phyloP scores from a whole-genome alignment of 2,797 vertebrate genomes.

The Macrochelys suwanniensis region DNA sequence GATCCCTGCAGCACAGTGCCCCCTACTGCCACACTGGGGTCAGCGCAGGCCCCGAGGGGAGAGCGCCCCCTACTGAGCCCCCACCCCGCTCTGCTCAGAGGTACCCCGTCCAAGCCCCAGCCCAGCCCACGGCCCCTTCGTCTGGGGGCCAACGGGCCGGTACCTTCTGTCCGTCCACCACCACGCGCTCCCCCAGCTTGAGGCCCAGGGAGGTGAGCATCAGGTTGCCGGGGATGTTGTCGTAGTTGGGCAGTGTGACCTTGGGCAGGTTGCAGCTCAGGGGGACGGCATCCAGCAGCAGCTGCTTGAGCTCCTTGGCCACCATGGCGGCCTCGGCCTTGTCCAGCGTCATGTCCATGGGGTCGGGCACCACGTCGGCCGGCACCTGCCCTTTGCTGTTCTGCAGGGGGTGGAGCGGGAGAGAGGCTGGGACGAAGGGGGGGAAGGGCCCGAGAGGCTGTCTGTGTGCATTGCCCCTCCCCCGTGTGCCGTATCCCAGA shows the following conservation, averaged over 20 bases:
- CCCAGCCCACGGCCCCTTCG: too few species aligned
- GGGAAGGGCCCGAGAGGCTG: background rate
- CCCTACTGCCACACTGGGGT: too few species aligned
- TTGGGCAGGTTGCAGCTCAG: slow-evolving; percentile 93
- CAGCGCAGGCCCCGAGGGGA: background rate
- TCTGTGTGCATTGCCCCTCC: background rate
- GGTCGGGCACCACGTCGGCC: slow-evolving; percentile 92
- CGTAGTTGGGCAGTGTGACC: slow-evolving; percentile 93
- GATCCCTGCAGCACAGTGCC: background rate
- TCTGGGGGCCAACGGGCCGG: background rate
- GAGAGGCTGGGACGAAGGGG: background rate
- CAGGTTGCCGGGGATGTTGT: slow-evolving; percentile 94
- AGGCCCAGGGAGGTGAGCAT: slow-evolving; percentile 92
- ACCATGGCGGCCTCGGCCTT: slow-evolving; percentile 92
- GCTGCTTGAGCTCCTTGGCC: slow-evolving; percentile 91
- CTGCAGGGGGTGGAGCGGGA: slow-evolving; percentile 73
- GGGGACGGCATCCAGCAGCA: slow-evolving; percentile 91
- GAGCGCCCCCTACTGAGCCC: background rate
- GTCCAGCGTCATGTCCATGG: slow-evolving; percentile 95
- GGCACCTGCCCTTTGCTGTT: slow-evolving; percentile 93
- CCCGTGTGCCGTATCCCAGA: background rate
- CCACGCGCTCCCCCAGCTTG: slow-evolving; percentile 89
- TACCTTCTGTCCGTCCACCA: slow-evolving; percentile 92
- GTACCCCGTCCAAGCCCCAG: too few species aligned
- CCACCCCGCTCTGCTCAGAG: background rate